Percentiles rank a stretch among this genome's conserved stretches.
These are phyloP conservation scores for Phoxinus dragarum DNA, from an alignment of 2,797 vertebrate species.

Conservation along the genomic window DNA sequence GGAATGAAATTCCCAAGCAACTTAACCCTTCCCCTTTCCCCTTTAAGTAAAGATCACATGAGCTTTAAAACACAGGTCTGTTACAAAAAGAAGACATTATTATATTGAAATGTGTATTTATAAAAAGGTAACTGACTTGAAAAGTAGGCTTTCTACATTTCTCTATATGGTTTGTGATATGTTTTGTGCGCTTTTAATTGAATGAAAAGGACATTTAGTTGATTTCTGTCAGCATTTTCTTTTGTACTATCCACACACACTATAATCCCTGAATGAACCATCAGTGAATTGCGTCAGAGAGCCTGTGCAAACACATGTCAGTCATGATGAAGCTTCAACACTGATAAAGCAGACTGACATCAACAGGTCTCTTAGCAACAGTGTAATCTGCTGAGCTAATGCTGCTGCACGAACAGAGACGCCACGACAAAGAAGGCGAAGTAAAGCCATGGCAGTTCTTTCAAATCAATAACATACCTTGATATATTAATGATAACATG, in stretches of 20 bases:
- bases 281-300: conserved; percentile 42
- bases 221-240: conserved; percentile 21
- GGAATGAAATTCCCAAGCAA: conserved; percentile 49
- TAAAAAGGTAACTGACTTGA: background rate
- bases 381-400: conserved; percentile 68
- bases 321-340: conserved; percentile 47
- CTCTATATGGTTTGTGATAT: background rate
- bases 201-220: background rate
- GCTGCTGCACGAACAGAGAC: conserved; percentile 26
- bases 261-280: conserved; percentile 43
- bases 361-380: conserved; percentile 81
- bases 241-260: conserved; percentile 15
- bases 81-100: background rate
- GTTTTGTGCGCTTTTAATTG: background rate
- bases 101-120: background rate
- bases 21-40: conserved; percentile 20
- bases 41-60: conserved; percentile 34
- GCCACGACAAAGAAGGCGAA: background rate
- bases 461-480: background rate
- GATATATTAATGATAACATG: background rate
- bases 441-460: background rate
- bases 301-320: conserved; percentile 64
- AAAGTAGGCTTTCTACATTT: background rate
- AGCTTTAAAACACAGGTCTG: conserved; percentile 6
- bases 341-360: conserved; percentile 71